These are phyloP conservation scores for Tauraco hartlaubi DNA, from an alignment of 2,797 vertebrate species.

Conservation along the genomic window DNA sequence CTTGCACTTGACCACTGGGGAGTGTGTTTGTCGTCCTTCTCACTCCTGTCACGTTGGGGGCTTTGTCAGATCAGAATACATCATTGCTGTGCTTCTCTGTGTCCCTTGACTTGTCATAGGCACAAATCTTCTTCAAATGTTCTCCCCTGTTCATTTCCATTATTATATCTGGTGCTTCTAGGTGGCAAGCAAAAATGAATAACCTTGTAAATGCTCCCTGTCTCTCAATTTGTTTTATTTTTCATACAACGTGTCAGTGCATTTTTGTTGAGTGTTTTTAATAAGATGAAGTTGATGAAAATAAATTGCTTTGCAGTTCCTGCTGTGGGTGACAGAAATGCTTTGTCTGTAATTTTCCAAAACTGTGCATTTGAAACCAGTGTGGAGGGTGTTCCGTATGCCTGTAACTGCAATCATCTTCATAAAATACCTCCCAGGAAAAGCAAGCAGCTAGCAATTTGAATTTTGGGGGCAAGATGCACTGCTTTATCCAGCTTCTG, in stretches of 20 bases:
- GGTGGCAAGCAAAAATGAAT: slow-evolving; percentile 61
- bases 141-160: slow-evolving; percentile 61
- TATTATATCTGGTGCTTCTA: slow-evolving; percentile 56
- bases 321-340: slow-evolving; percentile 69
- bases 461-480: not conserved
- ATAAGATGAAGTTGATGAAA: slow-evolving; percentile 70
- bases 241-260: slow-evolving; percentile 34
- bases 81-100: not conserved
- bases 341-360: slow-evolving; percentile 60
- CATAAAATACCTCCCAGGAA: not conserved
- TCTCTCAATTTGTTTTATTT: slow-evolving; percentile 72
- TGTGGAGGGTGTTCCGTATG: not conserved
- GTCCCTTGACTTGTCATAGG: slow-evolving; percentile 37
- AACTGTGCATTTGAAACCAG: slow-evolving; percentile 21
- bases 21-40: slow-evolving; percentile 15
- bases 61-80: slow-evolving; percentile 51
- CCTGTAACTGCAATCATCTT: slow-evolving; percentile 1
- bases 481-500: not conserved
- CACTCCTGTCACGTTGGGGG: not conserved
- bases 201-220: slow-evolving; percentile 57
- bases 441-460: not conserved
- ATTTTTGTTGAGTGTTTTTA: slow-evolving; percentile 65
- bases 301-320: slow-evolving; percentile 68
- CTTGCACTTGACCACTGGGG: slow-evolving; percentile 1
- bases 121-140: slow-evolving; percentile 55